A percentile compares a stretch with the other conserved stretches of the same genome.
These are phyloP conservation scores for Lynx canadensis DNA, from an alignment of 2,113 vertebrate species.

Conservation along the genomic window DNA sequence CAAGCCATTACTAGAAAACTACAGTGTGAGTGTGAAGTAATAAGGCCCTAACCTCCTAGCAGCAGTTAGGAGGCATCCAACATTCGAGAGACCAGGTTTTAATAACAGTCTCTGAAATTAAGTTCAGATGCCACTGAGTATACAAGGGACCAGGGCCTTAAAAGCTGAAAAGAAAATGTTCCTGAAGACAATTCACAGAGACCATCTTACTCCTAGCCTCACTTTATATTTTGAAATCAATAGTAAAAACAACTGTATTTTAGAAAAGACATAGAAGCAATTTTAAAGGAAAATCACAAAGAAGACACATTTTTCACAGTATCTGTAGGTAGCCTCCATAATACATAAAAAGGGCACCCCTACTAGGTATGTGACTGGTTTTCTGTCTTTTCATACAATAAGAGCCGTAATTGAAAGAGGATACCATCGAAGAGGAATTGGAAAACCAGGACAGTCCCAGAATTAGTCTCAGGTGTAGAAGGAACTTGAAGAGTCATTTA, in stretches of 20 bases:
- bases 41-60: not conserved
- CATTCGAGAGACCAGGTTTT: not conserved
- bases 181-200: not conserved
- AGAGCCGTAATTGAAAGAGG: not conserved
- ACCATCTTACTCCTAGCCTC: not conserved
- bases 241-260: not conserved
- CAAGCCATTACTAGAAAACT: not conserved
- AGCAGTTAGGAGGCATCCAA: not conserved
- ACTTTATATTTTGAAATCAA: not conserved
- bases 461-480: not conserved
- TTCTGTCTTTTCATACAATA: not conserved
- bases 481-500: not conserved
- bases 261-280: not conserved
- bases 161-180: not conserved
- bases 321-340: not conserved
- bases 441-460: not conserved
- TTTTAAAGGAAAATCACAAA: not conserved
- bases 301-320: not conserved
- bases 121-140: not conserved
- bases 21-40: not conserved
- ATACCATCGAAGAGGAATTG: not conserved
- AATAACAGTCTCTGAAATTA: not conserved
- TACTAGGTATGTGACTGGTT: not conserved
- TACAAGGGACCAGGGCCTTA: not conserved
- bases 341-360: not conserved